phyloP scores from a whole-genome alignment of 2,113 vertebrate species.

The Rousettus leschenaultii region DNA sequence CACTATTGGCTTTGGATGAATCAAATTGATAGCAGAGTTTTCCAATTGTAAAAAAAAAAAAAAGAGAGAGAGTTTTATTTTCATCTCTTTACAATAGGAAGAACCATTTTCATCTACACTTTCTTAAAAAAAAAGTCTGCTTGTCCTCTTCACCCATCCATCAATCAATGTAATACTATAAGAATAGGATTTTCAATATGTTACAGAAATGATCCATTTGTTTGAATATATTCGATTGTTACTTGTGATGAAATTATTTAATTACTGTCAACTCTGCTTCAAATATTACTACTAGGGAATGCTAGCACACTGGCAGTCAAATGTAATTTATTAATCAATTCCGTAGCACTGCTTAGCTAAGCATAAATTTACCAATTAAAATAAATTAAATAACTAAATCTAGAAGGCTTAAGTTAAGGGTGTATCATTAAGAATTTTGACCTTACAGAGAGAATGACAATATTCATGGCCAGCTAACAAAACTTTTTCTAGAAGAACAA shows the following conservation, averaged over 20 bases:
- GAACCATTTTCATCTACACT: not conserved
- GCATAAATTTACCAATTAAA: slow-evolving; percentile 80
- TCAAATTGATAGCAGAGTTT: not conserved
- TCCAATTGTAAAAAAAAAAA: not conserved
- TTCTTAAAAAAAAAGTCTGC: slow-evolving; percentile 30
- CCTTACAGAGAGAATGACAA: not conserved
- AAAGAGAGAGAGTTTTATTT: not conserved
- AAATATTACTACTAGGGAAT: slow-evolving; percentile 78
- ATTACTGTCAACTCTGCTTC: slow-evolving; percentile 82
- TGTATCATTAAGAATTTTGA: slow-evolving; percentile 56
- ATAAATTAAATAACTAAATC: slow-evolving; percentile 78
- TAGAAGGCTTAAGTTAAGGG: not conserved
- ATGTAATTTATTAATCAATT: slow-evolving; percentile 84
- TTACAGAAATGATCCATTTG: slow-evolving; percentile 75
- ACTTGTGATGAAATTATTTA: slow-evolving; percentile 83
- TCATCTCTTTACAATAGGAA: not conserved
- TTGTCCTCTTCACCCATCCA: slow-evolving; percentile 47
- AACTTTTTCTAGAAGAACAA: not conserved
- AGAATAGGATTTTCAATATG: slow-evolving; percentile 75
- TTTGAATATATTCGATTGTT: slow-evolving; percentile 79
- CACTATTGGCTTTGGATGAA: not conserved
- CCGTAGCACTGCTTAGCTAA: slow-evolving; percentile 77
- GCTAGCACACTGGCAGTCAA: slow-evolving; percentile 70
- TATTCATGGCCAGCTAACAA: not conserved
- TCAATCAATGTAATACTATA: slow-evolving; percentile 77